Evolutionary conservation across 2,113 vertebrate species (phyloP).

Genomic region (Laticauda colubrina): DNA sequence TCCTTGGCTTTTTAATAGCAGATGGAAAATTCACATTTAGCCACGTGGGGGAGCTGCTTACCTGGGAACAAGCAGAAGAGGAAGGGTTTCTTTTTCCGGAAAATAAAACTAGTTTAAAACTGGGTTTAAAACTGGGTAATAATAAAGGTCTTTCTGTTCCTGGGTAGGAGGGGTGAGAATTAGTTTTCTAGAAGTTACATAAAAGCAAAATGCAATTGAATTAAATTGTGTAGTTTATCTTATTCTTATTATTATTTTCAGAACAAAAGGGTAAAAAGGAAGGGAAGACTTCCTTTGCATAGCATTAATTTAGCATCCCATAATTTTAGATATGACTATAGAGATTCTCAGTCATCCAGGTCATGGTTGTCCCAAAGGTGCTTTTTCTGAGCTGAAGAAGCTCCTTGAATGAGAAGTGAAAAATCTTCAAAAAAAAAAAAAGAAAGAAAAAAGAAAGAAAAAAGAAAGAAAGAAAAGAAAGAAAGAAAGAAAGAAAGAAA

Average conservation of each 20-base stretch:
- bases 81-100: accelerated
- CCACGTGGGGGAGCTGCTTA: constrained; percentile 69
- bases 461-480: no score
- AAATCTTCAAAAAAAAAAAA: no score
- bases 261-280: not conserved
- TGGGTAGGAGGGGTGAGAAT: not conserved
- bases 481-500: no score
- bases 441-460: no score
- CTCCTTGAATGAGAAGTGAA: no score
- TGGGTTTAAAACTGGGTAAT: accelerated
- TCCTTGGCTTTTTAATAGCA: accelerated
- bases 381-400: no score
- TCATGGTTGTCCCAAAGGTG: no score
- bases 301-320: not conserved
- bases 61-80: constrained; percentile 33
- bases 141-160: no score
- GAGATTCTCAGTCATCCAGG: no score
- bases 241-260: not conserved
- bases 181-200: not conserved
- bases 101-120: no score
- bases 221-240: not conserved
- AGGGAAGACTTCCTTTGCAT: not conserved
- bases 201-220: not conserved
- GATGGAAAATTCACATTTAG: not conserved
- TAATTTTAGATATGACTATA: not conserved